Evolutionary conservation across 2,113 vertebrate genomes (phyloP).

Genomic region (Carlito syrichta): DNA sequence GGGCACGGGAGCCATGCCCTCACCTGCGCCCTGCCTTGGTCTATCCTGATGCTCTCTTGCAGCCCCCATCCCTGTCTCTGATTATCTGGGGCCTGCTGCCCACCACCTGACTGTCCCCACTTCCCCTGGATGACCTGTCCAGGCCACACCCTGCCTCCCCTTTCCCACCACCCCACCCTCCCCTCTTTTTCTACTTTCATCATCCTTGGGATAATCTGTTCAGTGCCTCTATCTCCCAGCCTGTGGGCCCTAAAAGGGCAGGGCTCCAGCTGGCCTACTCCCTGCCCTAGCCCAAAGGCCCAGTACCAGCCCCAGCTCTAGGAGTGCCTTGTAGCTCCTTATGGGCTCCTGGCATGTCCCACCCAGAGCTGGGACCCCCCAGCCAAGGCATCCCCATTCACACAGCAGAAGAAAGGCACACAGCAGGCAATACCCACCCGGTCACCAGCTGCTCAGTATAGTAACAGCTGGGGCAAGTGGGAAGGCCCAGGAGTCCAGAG

Average conservation of each 20-base stretch:
- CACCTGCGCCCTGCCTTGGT: not conserved
- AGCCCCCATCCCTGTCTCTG: not conserved
- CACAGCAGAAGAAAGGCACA: slow-evolving; percentile 69
- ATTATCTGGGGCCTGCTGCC: not conserved
- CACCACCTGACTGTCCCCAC: not conserved
- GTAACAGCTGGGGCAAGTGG: slow-evolving; percentile 82
- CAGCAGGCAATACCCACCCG: slow-evolving; percentile 84
- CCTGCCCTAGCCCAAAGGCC: not conserved
- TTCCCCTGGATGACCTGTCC: not conserved
- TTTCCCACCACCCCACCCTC: not conserved
- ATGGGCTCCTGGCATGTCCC: not conserved
- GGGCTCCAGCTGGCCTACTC: not conserved
- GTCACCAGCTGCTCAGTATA: slow-evolving; percentile 83
- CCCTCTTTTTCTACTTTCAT: not conserved
- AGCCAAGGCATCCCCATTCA: not conserved
- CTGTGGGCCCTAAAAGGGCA: not conserved
- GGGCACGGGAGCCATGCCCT: not conserved
- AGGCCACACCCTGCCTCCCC: not conserved
- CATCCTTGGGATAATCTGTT: not conserved
- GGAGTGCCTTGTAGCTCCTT: not conserved
- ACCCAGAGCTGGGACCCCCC: not conserved
- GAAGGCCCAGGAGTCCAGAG: slow-evolving; percentile 78
- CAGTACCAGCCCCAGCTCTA: not conserved
- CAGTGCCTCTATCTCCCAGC: too few relatives aligned
- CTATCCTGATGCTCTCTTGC: not conserved